Conservation (phyloP, 2,113 vertebrate genomes). For the Halcyon senegalensis region DNA sequence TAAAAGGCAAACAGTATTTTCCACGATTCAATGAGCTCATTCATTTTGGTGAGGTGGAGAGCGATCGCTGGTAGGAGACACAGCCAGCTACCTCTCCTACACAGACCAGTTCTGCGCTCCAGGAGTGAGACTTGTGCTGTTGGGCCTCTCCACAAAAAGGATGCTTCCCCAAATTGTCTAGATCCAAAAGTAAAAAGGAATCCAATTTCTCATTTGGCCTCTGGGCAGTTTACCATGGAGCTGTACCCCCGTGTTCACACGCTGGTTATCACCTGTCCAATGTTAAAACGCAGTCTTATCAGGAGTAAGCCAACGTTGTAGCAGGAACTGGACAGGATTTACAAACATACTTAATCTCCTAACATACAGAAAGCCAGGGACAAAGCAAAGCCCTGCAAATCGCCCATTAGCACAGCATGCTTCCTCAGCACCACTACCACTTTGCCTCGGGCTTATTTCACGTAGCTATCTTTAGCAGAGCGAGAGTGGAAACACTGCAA, state of each 20-base stretch:
- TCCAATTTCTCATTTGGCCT: background rate
- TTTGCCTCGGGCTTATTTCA: background rate
- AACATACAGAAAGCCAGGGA: background rate
- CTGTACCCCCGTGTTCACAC: background rate
- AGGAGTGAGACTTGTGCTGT: rapidly evolving
- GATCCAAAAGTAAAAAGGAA: background rate
- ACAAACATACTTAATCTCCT: background rate
- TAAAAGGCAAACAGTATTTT: background rate
- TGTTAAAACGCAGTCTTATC: background rate
- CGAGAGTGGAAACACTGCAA: background rate
- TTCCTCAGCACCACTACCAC: background rate
- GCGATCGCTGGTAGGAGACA: background rate
- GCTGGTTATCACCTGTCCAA: background rate
- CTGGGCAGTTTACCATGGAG: background rate
- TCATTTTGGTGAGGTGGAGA: background rate
- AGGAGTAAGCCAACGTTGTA: background rate
- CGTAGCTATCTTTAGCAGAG: background rate
- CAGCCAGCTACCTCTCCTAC: background rate
- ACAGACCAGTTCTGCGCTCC: no score
- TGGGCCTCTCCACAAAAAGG: background rate
- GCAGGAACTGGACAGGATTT: background rate
- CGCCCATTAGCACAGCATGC: background rate
- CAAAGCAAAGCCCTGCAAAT: background rate
- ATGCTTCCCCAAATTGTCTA: background rate
- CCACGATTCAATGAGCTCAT: background rate